Conservation (phyloP, 2,888 invertebrate genomes). For the Protophormia terraenovae region DNA sequence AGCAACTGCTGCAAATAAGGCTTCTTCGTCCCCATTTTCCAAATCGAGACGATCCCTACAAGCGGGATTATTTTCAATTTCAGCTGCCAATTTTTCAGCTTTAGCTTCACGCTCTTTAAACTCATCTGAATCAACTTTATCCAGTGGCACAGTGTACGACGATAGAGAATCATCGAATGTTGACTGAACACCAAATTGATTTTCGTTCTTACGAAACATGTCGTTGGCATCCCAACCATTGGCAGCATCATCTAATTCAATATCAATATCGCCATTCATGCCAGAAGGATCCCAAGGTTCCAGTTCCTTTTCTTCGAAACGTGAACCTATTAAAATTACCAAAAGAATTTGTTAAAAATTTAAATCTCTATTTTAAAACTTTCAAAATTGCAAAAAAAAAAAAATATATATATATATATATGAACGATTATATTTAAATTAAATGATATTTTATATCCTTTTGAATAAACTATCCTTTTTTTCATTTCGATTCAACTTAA, state of each 20-base stretch:
- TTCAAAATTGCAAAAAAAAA: not conserved
- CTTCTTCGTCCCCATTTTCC: constrained; percentile 97
- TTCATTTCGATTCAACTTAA: no score
- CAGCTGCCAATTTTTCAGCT: constrained; percentile 94
- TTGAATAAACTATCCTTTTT: not conserved
- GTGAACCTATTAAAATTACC: constrained; percentile 73
- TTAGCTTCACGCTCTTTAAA: constrained; percentile 86
- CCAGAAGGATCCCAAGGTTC: constrained; percentile 93
- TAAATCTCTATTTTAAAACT: not conserved
- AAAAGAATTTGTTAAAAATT: not conserved
- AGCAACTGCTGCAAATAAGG: constrained; percentile 92
- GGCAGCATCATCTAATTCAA: constrained; percentile 88
- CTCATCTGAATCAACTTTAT: constrained; percentile 92
- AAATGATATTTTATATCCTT: not conserved
- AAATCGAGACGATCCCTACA: constrained; percentile 91
- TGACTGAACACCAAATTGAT: constrained; percentile 94
- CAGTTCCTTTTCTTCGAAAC: constrained; percentile 85
- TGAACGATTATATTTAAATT: not conserved
- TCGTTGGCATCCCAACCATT: constrained; percentile 99
- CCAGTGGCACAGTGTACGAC: constrained; percentile 95
- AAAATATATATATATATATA: no score
- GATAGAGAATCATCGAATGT: constrained; percentile 94
- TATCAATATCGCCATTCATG: constrained; percentile 84
- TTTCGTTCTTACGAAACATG: constrained; percentile 97
- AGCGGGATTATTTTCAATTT: constrained; percentile 93